Conservation (phyloP, 2,888 invertebrate species). For the Dryadula phaetusa region DNA sequence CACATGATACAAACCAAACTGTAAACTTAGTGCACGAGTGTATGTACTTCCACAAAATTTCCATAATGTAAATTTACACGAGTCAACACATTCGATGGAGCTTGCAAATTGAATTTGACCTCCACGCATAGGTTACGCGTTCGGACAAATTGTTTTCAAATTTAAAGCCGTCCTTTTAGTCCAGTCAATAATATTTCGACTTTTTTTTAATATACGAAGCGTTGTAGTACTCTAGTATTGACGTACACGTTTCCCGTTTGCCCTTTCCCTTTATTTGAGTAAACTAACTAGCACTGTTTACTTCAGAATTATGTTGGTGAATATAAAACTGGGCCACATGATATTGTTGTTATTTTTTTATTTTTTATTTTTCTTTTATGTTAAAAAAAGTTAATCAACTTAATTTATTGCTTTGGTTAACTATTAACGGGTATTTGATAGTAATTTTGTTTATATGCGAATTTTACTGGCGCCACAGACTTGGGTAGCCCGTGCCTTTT, state of each 20-base stretch:
- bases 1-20: constrained; percentile 10
- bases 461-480: too few relatives aligned
- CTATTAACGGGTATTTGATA: too few relatives aligned
- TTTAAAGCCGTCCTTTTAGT: constrained; percentile 9
- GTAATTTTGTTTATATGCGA: too few relatives aligned
- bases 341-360: not conserved
- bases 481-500: too few relatives aligned
- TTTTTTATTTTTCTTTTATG: not conserved
- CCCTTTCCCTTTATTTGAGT: not conserved
- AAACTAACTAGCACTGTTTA: not conserved
- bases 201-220: not conserved
- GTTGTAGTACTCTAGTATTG: not conserved
- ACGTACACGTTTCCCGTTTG: not conserved
- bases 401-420: too few relatives aligned
- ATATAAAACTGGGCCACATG: not conserved
- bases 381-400: not conserved
- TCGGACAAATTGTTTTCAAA: constrained; percentile 13
- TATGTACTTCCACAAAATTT: constrained; percentile 26
- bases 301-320: not conserved
- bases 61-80: constrained; percentile 34
- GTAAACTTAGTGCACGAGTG: too few relatives aligned
- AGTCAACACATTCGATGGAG: constrained; percentile 27
- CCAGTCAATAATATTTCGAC: not conserved
- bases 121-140: constrained; percentile 11
- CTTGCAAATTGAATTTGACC: constrained; percentile 32